phyloP scores from a whole-genome alignment of 2,797 vertebrate species.

The Gila robusta region DNA sequence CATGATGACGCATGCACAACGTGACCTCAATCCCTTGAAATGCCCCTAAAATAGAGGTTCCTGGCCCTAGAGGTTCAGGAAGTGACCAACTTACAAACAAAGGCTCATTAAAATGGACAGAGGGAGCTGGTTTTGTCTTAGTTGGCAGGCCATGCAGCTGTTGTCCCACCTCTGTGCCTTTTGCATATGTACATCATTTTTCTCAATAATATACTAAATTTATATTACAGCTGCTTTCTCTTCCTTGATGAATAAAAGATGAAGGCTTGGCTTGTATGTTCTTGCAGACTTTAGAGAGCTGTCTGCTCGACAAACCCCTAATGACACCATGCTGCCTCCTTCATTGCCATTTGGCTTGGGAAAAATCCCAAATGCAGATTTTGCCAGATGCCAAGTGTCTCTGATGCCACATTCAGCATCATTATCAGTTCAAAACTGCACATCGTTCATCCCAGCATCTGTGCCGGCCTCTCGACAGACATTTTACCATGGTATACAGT shows the following conservation, averaged over 20 bases:
- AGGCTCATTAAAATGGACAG: slow-evolving; percentile 72
- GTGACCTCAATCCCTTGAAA: slow-evolving; percentile 28
- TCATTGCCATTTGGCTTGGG: slow-evolving; percentile 66
- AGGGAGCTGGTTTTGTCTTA: slow-evolving; percentile 44
- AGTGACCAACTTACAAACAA: slow-evolving; percentile 55
- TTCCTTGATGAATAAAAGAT: slow-evolving; percentile 75
- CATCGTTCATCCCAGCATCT: background rate
- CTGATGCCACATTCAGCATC: slow-evolving; percentile 59
- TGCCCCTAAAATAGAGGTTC: slow-evolving; percentile 11
- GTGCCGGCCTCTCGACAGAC: background rate
- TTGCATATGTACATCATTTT: background rate
- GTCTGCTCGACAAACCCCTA: slow-evolving; percentile 71
- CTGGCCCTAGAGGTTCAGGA: slow-evolving; percentile 48
- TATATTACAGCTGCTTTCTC: slow-evolving; percentile 67
- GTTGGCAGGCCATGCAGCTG: slow-evolving; percentile 65
- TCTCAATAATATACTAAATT: slow-evolving; percentile 27
- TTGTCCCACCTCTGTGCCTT: slow-evolving; percentile 61
- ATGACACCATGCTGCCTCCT: slow-evolving; percentile 70
- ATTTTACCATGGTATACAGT: background rate
- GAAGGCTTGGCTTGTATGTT: slow-evolving; percentile 66
- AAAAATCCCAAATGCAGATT: slow-evolving; percentile 67
- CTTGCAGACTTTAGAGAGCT: slow-evolving; percentile 61
- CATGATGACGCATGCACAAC: slow-evolving; percentile 73
- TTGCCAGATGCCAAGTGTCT: slow-evolving; percentile 62
- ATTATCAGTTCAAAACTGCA: slow-evolving; percentile 53